Percentiles rank a stretch among this genome's conserved stretches.
Evolutionary conservation across 2,113 vertebrate genomes (phyloP).

Genomic region (Saimiri boliviensis): DNA sequence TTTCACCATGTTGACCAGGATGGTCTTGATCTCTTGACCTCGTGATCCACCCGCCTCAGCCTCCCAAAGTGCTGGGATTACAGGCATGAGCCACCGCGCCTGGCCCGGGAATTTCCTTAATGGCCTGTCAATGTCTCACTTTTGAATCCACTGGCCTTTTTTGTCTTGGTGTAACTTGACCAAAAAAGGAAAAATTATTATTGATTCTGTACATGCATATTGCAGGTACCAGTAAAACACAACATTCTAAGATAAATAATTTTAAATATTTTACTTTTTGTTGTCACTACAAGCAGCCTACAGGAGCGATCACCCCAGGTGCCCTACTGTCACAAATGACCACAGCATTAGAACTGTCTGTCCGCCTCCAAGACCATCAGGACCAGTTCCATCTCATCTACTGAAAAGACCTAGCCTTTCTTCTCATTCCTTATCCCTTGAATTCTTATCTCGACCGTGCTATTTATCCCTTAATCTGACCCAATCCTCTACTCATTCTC

Average conservation of each 20-base stretch:
- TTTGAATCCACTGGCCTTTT: neutral
- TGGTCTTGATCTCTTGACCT: too few relatives aligned
- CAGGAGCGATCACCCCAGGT: neutral
- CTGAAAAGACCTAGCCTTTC: neutral
- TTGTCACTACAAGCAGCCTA: neutral
- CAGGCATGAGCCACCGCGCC: too few relatives aligned
- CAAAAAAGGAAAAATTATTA: neutral
- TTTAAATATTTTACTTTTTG: neutral
- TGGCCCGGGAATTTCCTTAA: conserved; percentile 8
- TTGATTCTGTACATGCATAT: neutral
- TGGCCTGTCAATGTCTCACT: neutral
- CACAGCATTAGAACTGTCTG: neutral
- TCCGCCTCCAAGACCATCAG: neutral
- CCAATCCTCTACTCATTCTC: neutral
- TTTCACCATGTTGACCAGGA: too few relatives aligned
- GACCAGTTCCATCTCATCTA: neutral
- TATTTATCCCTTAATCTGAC: neutral
- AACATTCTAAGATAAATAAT: neutral
- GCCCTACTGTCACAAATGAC: neutral
- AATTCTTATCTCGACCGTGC: neutral
- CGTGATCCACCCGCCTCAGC: too few relatives aligned
- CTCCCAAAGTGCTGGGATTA: too few relatives aligned
- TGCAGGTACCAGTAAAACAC: neutral
- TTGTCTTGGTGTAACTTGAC: neutral
- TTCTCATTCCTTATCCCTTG: neutral